These are phyloP conservation scores for Meles meles DNA, from an alignment of 2,113 vertebrate species.

Conservation along the genomic window DNA sequence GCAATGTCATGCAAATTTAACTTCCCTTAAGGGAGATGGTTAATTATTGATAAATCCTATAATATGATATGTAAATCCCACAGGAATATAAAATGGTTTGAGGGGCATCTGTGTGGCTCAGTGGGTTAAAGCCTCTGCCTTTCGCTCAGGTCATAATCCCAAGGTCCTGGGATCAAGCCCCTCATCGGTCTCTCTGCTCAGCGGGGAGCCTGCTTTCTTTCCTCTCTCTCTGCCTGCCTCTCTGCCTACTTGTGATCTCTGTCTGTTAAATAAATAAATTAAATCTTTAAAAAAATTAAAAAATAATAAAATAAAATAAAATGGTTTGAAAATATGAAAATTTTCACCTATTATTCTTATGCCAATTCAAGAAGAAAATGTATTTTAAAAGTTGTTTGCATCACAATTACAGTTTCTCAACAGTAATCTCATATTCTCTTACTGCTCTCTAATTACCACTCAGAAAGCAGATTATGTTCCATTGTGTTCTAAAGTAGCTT, in stretches of 20 bases:
- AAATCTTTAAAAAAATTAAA: too few species aligned
- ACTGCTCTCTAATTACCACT: slow-evolving; percentile 86
- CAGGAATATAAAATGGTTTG: too few species aligned
- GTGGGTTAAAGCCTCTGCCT: too few species aligned
- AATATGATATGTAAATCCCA: not conserved
- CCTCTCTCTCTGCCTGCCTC: too few species aligned
- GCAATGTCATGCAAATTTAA: not conserved
- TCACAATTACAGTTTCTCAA: slow-evolving; percentile 78
- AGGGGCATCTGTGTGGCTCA: too few species aligned
- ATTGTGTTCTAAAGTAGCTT: slow-evolving; percentile 86
- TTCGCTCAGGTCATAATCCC: too few species aligned
- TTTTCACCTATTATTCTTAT: slow-evolving; percentile 48
- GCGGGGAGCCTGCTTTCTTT: too few species aligned
- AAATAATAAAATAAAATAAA: not conserved
- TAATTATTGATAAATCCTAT: not conserved
- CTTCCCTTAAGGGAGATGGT: not conserved
- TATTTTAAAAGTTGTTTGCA: slow-evolving; percentile 80
- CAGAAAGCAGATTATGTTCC: slow-evolving; percentile 85
- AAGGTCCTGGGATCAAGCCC: too few species aligned
- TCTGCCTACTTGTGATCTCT: too few species aligned
- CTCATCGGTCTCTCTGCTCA: too few species aligned
- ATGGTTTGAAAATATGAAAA: slow-evolving; percentile 18
- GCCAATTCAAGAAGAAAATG: not conserved
- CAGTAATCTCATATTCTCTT: slow-evolving; percentile 80
- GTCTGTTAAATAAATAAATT: too few species aligned